These are phyloP conservation scores for Caenorhabditis tropicalis DNA, from an alignment of 1,140 invertebrate species.

Conservation along the genomic window DNA sequence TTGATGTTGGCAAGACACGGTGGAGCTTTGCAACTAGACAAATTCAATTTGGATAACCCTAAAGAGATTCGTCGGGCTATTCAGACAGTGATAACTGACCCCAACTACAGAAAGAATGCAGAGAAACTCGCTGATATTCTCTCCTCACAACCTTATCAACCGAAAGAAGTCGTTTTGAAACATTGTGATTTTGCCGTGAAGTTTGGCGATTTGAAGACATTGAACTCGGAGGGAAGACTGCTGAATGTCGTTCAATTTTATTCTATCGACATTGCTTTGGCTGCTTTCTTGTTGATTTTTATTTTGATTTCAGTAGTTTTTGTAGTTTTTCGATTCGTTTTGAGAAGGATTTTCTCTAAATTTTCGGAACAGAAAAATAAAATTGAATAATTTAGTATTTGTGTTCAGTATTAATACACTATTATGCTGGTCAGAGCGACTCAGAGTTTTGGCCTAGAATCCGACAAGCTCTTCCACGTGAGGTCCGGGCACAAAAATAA, in stretches of 20 bases:
- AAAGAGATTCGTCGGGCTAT: not conserved
- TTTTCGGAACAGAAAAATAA: too few species aligned
- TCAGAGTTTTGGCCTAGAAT: too few species aligned
- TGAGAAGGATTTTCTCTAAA: too few species aligned
- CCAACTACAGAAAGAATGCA: not conserved
- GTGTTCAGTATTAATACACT: too few species aligned
- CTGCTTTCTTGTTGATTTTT: not conserved
- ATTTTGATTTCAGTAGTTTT: too few species aligned
- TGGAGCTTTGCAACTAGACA: conserved; percentile 19
- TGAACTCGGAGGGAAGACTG: not conserved
- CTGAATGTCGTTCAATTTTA: not conserved
- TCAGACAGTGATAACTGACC: not conserved
- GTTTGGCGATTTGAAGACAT: not conserved
- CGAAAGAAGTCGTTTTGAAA: not conserved
- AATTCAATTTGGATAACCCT: conserved; percentile 3
- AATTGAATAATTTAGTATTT: too few species aligned
- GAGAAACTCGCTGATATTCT: not conserved
- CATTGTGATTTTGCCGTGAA: conserved; percentile 23
- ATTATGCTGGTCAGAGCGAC: too few species aligned
- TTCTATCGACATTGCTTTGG: not conserved
- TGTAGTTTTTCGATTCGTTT: too few species aligned
- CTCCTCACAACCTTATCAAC: not conserved
- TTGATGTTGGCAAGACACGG: conserved; percentile 46
- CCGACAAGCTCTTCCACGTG: too few species aligned
- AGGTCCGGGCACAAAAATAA: too few species aligned